Evolutionary conservation across 1,140 invertebrate genomes (phyloP), one percentile per base, ranked within the genome.

Genomic region (Aphidius gifuensis): DNA sequence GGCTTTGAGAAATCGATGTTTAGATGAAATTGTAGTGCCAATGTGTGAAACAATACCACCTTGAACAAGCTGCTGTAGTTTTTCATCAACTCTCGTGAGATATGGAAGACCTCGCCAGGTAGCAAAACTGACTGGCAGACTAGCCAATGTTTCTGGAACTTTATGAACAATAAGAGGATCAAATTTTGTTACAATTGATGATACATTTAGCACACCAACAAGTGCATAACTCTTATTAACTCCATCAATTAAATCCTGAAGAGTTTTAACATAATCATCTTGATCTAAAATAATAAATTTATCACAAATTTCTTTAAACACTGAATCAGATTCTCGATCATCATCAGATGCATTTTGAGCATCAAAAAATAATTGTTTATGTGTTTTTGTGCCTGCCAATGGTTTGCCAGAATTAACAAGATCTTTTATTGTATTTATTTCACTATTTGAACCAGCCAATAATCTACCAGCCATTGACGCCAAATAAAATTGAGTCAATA

Each of bases 401-500:
- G 40, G 5, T 9, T 61, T 43, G 4, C 59, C 48, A 3, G 65
- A 66, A 11, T 54, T 23, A 2, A 53, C 62, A 4, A 66, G 21
- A 43, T 66, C 61, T n/a, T 16, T 39, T 42, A 66, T 51, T 3
- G 54, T 66, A 21, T 64, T 49, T n/a, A 64, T 64, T 23, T 61
- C 58, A 8, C 48, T 4, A 21, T 68, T 62, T 0, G 74, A 69
- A 0, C 61, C 66, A 6, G 70, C 70, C 11, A 77, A 68, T 32
- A 79, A 61, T 39, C 73, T 68, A 9, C 74, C 73, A 0, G 77
- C 69, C 40, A 79, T 55, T 0, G 76, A 71, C 6, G 74, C 75
- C 3, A 78, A 58, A 58, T 78, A 78, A 44, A 70, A 67, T 44
- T 79, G 75, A n/a, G 69, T 64, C 0, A 79, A 46, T n/a, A 78